These are phyloP conservation scores for Eulimnadia texana DNA, from an alignment of 1,140 invertebrate genomes.

Conservation along the genomic window DNA sequence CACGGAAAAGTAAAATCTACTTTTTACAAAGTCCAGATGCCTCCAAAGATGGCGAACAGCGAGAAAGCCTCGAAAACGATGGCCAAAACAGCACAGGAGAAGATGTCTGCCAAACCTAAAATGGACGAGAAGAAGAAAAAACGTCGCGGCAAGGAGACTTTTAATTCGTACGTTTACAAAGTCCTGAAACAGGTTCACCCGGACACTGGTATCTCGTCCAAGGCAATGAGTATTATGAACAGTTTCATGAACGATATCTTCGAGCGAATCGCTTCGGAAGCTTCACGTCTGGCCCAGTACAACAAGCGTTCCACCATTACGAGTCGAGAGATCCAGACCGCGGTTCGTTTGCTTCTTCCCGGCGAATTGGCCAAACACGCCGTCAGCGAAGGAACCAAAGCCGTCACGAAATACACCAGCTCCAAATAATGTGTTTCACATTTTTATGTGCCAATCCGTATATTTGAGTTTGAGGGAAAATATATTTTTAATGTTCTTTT, in stretches of 20 bases:
- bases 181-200: constrained; percentile 55
- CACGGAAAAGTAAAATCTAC: too few species aligned
- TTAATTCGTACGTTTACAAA: constrained; percentile 54
- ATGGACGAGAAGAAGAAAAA: constrained; percentile 31
- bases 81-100: constrained; percentile 33
- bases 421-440: constrained; percentile 1
- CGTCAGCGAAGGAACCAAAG: constrained; percentile 34
- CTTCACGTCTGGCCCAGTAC: constrained; percentile 50
- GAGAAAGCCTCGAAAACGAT: constrained; percentile 35
- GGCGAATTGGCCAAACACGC: constrained; percentile 47
- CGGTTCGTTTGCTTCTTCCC: constrained; percentile 42
- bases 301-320: constrained; percentile 36
- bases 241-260: constrained; percentile 51
- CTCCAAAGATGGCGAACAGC: constrained; percentile 28
- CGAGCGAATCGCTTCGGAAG: constrained; percentile 48
- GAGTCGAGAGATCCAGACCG: constrained; percentile 19
- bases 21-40: too few species aligned
- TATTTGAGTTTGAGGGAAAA: constrained; percentile 21
- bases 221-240: constrained; percentile 49
- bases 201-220: constrained; percentile 43
- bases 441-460: background rate
- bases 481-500: background rate
- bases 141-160: constrained; percentile 43
- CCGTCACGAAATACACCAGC: constrained; percentile 15
- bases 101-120: too few species aligned